Base-by-base conservation (phyloP, 2,888 invertebrate species). In the Eucriotettix oculatus region DNA sequence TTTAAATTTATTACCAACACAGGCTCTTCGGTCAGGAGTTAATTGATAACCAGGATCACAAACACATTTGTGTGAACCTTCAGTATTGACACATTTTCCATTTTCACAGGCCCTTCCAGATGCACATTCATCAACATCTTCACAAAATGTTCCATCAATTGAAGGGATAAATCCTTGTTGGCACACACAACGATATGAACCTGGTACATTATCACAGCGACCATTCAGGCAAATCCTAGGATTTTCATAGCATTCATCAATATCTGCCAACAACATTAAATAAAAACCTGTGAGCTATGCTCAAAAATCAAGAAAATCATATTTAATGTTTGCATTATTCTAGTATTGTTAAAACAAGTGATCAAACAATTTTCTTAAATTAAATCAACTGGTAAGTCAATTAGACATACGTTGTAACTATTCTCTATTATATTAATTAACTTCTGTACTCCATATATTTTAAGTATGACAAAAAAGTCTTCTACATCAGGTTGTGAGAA, bases 161-260 rank as follows among this genome's bases (percentile, higher is more conserved):
- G 85, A 84, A 52, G 87, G 80, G 48, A 84, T 81, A 74, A 87
- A 91, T 0, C 90, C 90, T n/a, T 83, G 77, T 66, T 84, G 78
- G 68, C 91, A 91, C 57, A 83, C 79, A 74, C 92, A 92, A 62
- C 83, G 81, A 74, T 87, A 88, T 1, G 87, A 86, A 1, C 90
- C 90, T 10, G 85, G 83, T 9, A 85, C 82, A 71, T 91, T 90
- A 68, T 84, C 83, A 70, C 91, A 91, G 62, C 82, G 78, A 9
- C 90, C 91, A 68, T 86, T 85, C 62, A 90, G 76, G 68, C 88
- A 89, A 62, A 87, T 85, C 66, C 84, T 77, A 14, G 83, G 84
- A 76, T 83, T 86, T 70, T 88, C 88, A 43, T 79, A 71, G 68
- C 83, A 83, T 70, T 84, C 84, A 68, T 83, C 81, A 65, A 82